Evolutionary conservation across 1,140 invertebrate genomes (phyloP).

Genomic region (Platorchestia sp.): DNA sequence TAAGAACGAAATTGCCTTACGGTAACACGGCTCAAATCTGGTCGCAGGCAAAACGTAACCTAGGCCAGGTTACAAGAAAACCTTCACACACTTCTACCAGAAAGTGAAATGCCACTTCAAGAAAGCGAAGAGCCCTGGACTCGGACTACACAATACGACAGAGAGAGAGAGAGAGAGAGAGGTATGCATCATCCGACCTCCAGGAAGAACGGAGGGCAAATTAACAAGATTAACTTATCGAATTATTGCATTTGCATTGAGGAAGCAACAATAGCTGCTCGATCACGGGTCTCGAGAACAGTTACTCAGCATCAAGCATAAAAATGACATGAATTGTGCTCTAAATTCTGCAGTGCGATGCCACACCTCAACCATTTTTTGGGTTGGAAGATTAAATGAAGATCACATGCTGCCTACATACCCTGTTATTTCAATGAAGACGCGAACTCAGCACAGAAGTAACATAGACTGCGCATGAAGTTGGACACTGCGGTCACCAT

Average conservation of each 20-base stretch:
- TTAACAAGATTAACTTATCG: background rate
- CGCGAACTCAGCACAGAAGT: too few relatives aligned
- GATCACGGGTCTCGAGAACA: background rate
- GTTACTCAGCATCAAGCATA: background rate
- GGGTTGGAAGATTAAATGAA: too few relatives aligned
- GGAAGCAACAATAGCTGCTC: background rate
- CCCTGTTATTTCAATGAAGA: too few relatives aligned
- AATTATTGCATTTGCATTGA: background rate
- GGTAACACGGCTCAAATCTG: background rate
- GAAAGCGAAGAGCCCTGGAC: background rate
- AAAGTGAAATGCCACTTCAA: background rate
- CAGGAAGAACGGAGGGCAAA: background rate
- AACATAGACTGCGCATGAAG: too few relatives aligned
- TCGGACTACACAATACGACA: background rate
- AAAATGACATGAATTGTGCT: too few relatives aligned
- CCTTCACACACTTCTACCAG: background rate
- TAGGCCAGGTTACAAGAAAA: background rate
- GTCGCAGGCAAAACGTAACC: background rate
- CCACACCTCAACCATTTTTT: too few relatives aligned
- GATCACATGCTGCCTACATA: too few relatives aligned
- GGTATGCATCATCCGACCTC: background rate
- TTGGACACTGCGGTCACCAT: too few relatives aligned
- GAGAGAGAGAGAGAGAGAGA: background rate
- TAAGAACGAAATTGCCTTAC: background rate
- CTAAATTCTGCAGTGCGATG: too few relatives aligned